These are phyloP conservation scores for Alloplasta piceator DNA, from an alignment of 2,888 invertebrate species.

Conservation along the genomic window DNA sequence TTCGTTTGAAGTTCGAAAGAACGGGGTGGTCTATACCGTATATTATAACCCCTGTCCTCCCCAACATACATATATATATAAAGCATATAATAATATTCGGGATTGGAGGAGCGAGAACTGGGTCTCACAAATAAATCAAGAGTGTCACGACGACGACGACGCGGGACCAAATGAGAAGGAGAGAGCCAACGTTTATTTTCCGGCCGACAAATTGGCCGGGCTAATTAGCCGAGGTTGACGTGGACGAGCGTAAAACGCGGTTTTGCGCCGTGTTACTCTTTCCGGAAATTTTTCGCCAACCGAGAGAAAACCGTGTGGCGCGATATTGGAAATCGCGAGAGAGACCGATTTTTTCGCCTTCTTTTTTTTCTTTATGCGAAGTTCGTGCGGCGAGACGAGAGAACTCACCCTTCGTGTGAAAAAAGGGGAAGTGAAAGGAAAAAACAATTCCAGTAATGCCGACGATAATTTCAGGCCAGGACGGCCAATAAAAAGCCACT, in stretches of 20 bases:
- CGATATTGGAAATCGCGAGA: constrained; percentile 38
- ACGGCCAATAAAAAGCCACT: constrained; percentile 81
- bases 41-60: neutral
- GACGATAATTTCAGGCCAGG: constrained; percentile 72
- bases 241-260: constrained; percentile 74
- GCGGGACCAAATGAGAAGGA: constrained; percentile 60
- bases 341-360: constrained; percentile 30
- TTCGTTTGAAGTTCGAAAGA: constrained; percentile 81
- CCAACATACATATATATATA: constrained; percentile 1
- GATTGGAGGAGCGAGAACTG: constrained; percentile 22
- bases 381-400: neutral
- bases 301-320: constrained; percentile 29
- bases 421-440: constrained; percentile 20
- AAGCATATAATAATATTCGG: constrained; percentile 9
- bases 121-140: constrained; percentile 65
- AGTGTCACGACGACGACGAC: constrained; percentile 50
- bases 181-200: constrained; percentile 78
- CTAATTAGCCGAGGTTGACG: constrained; percentile 78
- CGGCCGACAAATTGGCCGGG: constrained; percentile 80
- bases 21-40: constrained; percentile 61
- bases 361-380: constrained; percentile 1
- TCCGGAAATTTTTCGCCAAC: constrained; percentile 37
- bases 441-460: constrained; percentile 70
- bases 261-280: constrained; percentile 56
- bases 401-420: constrained; percentile 5